These are phyloP conservation scores for Amphipyra berbera DNA, from an alignment of 2,888 invertebrate genomes.

Conservation along the genomic window DNA sequence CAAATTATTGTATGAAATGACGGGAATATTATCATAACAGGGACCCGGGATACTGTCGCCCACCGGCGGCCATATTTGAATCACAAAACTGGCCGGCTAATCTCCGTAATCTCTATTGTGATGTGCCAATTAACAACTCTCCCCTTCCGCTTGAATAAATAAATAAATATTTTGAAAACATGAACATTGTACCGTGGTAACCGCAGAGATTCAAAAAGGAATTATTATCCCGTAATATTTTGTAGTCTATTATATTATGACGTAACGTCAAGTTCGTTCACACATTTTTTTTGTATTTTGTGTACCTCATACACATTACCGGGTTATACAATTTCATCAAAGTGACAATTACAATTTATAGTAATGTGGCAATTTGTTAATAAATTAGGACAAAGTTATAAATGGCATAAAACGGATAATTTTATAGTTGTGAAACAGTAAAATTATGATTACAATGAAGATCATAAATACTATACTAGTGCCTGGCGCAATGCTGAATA, in stretches of 20 bases:
- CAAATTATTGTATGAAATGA: conserved; percentile 81
- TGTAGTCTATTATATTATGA: conserved; percentile 44
- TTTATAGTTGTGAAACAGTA: conserved; percentile 56
- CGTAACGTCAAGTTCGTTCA: conserved; percentile 31
- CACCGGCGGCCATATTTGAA: conserved; percentile 81
- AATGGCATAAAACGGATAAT: conserved; percentile 45
- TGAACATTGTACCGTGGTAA: conserved; percentile 60
- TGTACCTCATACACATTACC: conserved; percentile 14
- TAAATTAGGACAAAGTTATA: conserved; percentile 53
- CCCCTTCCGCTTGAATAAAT: conserved; percentile 88
- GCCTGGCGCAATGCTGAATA: neutral
- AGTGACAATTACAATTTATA: neutral
- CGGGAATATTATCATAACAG: conserved; percentile 88
- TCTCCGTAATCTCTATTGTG: conserved; percentile 88
- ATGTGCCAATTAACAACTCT: conserved; percentile 86
- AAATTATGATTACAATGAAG: conserved; percentile 58
- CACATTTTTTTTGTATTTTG: conserved; percentile 28
- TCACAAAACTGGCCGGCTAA: conserved; percentile 85
- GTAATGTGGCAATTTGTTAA: conserved; percentile 31
- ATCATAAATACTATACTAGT: conserved; percentile 40
- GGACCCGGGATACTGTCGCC: conserved; percentile 77
- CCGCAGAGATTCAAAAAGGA: conserved; percentile 59
- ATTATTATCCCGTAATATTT: conserved; percentile 65
- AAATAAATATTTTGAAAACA: conserved; percentile 84
- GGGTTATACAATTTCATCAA: conserved; percentile 9